Conservation (phyloP, 2,113 vertebrate species). For the Acanthisitta chloris region DNA sequence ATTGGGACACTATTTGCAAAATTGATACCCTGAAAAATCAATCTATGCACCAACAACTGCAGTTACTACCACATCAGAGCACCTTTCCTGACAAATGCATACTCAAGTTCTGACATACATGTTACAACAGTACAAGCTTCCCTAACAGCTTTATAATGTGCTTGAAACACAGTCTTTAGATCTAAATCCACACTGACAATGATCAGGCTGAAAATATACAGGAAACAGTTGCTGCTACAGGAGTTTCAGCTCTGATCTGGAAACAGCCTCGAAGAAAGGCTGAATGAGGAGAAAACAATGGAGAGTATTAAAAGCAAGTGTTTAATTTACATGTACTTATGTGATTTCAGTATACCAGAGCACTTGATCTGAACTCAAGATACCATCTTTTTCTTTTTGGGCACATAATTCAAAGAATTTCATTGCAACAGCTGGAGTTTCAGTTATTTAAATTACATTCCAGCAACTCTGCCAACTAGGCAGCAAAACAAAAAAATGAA, state of each 20-base stretch:
- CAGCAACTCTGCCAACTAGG: conserved; percentile 26
- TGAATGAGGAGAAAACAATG: neutral
- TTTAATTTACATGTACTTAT: neutral
- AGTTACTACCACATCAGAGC: neutral
- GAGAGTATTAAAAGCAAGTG: neutral
- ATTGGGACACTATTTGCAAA: neutral
- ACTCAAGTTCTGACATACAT: neutral
- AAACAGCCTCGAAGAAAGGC: neutral
- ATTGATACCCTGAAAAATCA: neutral
- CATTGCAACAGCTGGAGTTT: conserved; percentile 41
- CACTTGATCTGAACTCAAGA: conserved; percentile 25
- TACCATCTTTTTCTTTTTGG: neutral
- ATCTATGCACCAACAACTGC: neutral
- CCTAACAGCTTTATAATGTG: neutral
- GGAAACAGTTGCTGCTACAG: neutral
- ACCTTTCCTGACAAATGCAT: neutral
- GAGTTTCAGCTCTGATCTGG: neutral
- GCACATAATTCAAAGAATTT: conserved; percentile 12
- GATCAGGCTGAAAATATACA: neutral
- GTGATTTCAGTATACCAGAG: neutral
- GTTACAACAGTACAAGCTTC: neutral
- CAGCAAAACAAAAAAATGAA: conserved; percentile 26
- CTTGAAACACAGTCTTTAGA: neutral
- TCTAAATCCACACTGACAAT: neutral
- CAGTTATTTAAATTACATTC: conserved; percentile 55